Base-by-base conservation (phyloP, 1,140 invertebrate genomes). In the Drosophila nigrodunni region DNA sequence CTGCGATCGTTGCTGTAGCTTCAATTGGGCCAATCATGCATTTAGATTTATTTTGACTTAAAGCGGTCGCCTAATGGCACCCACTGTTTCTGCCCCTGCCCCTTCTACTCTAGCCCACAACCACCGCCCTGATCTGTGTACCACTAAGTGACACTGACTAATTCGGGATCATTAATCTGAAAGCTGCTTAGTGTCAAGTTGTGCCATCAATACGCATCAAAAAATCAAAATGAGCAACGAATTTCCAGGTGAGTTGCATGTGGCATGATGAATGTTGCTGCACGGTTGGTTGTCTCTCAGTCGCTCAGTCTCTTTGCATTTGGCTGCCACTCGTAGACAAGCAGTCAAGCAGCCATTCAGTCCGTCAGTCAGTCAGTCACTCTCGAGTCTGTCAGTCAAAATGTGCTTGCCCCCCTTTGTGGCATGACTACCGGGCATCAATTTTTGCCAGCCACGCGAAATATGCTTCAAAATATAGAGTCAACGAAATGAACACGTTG, bases 381-480 rank as follows among this genome's bases (percentile, higher is more conserved):
- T 57, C 15, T 46, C n/a, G 30, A 59, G 59, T 67, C 47, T 41
- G 62, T 68, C 65, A 50, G 43, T 60, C 71, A 64, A 59, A 5
- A 50, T 46, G 61, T 39, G 58, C 52, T 39, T 46, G 15, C 50
- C 37, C 57, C 62, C 11, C 41, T 34, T 25, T 43, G 44, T 74
- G 50, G 83, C 89, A 91, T 91, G 74, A 91, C 89, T 91, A 91
- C 89, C 74, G 89, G 89, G 85, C 83, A 86, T 91, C 78, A 89
- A 89, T 89, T 91, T 87, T 72, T 80, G 85, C 70, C 37, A 67
- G 58, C 57, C 30, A 78, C 70, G 44, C 60, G 58, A 79, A 78
- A 85, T 82, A 78, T 79, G 82, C 71, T 52, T 46, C 43, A 64
- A 66, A 80, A 74, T 41, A 58, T 66, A 59, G 46, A 60, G 57